Base-by-base conservation (phyloP, 2,797 vertebrate species). In the Craterocephalus amniculus region DNA sequence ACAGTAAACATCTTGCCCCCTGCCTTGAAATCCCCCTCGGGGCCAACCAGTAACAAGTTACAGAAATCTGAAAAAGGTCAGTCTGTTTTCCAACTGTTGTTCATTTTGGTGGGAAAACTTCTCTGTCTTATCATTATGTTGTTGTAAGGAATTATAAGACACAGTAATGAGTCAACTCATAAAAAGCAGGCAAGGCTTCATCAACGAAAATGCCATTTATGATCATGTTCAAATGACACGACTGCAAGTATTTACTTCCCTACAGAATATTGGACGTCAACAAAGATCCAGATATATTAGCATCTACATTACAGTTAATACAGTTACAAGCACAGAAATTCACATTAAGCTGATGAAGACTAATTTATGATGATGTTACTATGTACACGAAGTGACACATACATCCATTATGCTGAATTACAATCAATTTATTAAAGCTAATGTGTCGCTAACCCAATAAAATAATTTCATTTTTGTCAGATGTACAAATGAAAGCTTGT, bases 1-100 rank as follows among this genome's bases (percentile, higher is more conserved):
- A 74, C 79, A 82, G 77, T 88, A 89, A 90, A 89, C 81, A 90
- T 87, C 61, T 48, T 43, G 66, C 83, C 83, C 76, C 79, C 82
- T 70, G 67, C 77, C 72, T 79, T 63, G 74, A 82, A 82, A 87
- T 72, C 61, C 51, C 36, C 67, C 65, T 64, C 27, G 8, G 57
- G 68, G 78, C 65, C 60, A 78, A 81, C 24, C 58, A 70, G 65
- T 77, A 83, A 87, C 78, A 74, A 81, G 80, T 79, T 72, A 62
- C 68, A 83, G 72, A 78, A 66, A 80, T 74, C 43, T 79, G 63
- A 66, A 66, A 79, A 88, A 85, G 78, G 81, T 78, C 81, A 78
- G 74, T 73, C 4, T 67, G 81, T 79, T 40, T 83, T 66, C 61
- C 49, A 74, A 58, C 65, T 20, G 13, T 52, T 18, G n/a, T 2